Percentiles rank a stretch among this genome's conserved stretches.
These are phyloP conservation scores for Colostygia pectinataria DNA, from an alignment of 2,888 invertebrate species.

Conservation along the genomic window DNA sequence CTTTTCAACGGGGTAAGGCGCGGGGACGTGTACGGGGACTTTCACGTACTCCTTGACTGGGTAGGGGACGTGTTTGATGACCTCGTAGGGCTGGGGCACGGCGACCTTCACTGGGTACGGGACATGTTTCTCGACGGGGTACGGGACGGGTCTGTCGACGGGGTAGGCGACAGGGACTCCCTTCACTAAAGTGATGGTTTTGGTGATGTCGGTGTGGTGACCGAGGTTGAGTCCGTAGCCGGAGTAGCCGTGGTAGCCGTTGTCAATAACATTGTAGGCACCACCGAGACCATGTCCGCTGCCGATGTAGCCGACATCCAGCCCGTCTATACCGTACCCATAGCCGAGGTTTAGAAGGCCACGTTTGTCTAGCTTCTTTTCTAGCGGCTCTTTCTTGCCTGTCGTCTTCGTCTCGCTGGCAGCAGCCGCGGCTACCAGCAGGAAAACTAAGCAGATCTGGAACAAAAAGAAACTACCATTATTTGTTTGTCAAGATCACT, in stretches of 20 bases:
- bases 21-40: conserved; percentile 89
- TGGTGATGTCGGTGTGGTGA: conserved; percentile 80
- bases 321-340: conserved; percentile 89
- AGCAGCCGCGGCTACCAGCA: conserved; percentile 89
- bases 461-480: conserved; percentile 33
- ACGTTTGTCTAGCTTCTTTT: conserved; percentile 92
- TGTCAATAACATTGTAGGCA: conserved; percentile 72
- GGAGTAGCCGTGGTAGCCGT: conserved; percentile 48
- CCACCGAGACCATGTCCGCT: conserved; percentile 82
- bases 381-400: conserved; percentile 82
- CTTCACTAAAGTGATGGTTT: conserved; percentile 86
- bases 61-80: conserved; percentile 86
- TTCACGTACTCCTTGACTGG: conserved; percentile 91
- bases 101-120: conserved; percentile 87
- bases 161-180: conserved; percentile 86
- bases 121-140: conserved; percentile 85
- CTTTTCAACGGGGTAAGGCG: conserved; percentile 91
- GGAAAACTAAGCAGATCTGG: conserved; percentile 88
- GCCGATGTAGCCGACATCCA: conserved; percentile 89
- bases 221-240: conserved; percentile 63
- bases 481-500: background rate
- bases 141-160: conserved; percentile 85
- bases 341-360: conserved; percentile 91
- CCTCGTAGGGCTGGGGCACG: conserved; percentile 88
- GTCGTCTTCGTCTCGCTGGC: conserved; percentile 86